A percentile compares a stretch with the other conserved stretches of the same genome.
Conservation (phyloP, 2,888 invertebrate species). For the Drosophila mayaguana region DNA sequence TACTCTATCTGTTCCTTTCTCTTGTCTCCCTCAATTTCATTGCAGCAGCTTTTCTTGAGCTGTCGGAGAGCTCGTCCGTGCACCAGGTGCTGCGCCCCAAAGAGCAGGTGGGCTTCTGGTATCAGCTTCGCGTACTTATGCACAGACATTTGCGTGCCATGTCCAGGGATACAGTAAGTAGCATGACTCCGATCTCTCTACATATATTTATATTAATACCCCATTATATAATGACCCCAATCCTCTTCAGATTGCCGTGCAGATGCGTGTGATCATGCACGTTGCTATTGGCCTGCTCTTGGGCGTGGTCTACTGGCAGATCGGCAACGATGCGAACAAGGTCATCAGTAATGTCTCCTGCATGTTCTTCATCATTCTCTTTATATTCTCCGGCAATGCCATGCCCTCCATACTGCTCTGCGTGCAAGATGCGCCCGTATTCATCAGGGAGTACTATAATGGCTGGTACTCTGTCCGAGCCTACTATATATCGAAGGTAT, state of each 20-base stretch:
- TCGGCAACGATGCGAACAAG: conserved; percentile 93
- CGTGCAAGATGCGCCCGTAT: conserved; percentile 92
- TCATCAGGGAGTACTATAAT: conserved; percentile 93
- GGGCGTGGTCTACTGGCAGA: conserved; percentile 92
- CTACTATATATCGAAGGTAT: conserved; percentile 91
- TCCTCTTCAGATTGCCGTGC: conserved; percentile 82
- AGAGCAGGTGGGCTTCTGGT: conserved; percentile 82
- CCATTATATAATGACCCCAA: no score
- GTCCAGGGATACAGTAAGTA: conserved; percentile 84
- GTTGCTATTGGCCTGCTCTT: conserved; percentile 91
- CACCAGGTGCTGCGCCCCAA: conserved; percentile 55
- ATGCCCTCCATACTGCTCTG: conserved; percentile 95
- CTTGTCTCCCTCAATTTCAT: conserved; percentile 49
- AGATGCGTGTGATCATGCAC: conserved; percentile 91
- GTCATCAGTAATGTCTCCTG: conserved; percentile 94
- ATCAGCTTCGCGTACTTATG: conserved; percentile 86
- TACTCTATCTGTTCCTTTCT: conserved; percentile 60
- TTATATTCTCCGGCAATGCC: conserved; percentile 96
- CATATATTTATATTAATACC: no score
- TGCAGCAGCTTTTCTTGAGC: conserved; percentile 65
- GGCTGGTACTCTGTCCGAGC: conserved; percentile 94
- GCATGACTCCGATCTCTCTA: background rate
- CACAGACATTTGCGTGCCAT: conserved; percentile 85
- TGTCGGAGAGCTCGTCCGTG: conserved; percentile 7
- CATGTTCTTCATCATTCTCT: conserved; percentile 95